Evolutionary conservation across 2,113 vertebrate species (phyloP).

Genomic region (Myotis yumanensis): DNA sequence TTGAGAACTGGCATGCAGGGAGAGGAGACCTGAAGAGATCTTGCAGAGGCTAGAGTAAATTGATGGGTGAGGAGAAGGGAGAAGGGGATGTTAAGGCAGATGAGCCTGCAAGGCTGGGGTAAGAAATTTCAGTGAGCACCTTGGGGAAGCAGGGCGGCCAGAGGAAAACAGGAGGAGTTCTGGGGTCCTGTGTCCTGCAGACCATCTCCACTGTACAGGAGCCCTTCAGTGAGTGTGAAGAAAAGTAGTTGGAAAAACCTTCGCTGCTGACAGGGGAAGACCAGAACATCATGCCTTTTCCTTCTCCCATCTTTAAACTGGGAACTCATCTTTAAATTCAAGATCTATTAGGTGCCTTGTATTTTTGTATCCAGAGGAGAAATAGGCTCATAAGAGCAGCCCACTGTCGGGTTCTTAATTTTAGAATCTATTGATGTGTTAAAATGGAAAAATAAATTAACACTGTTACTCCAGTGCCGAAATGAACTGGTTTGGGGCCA

Average conservation of each 20-base stretch:
- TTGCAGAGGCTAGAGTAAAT: not conserved
- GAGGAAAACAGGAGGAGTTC: no score
- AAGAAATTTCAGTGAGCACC: not conserved
- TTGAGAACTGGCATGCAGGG: not conserved
- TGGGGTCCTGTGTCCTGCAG: not conserved
- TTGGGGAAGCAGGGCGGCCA: not conserved
- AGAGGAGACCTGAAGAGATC: not conserved
- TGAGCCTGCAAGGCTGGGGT: no score
- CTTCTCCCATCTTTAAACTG: not conserved
- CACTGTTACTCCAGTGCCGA: not conserved
- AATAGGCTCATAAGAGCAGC: not conserved
- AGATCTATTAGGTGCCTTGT: not conserved
- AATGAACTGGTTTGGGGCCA: constrained; percentile 25
- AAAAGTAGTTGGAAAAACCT: not conserved
- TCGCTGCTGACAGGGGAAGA: not conserved
- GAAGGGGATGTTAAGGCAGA: not conserved
- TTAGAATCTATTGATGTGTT: not conserved
- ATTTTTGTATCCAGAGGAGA: not conserved
- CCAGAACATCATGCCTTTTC: not conserved
- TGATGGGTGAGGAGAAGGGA: not conserved
- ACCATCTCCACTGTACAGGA: not conserved
- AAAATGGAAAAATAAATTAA: constrained; percentile 41
- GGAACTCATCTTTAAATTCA: not conserved
- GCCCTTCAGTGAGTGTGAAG: not conserved
- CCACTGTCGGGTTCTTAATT: not conserved